Evolutionary conservation across 2,888 invertebrate genomes (phyloP).

Genomic region (Conus canariensis): DNA sequence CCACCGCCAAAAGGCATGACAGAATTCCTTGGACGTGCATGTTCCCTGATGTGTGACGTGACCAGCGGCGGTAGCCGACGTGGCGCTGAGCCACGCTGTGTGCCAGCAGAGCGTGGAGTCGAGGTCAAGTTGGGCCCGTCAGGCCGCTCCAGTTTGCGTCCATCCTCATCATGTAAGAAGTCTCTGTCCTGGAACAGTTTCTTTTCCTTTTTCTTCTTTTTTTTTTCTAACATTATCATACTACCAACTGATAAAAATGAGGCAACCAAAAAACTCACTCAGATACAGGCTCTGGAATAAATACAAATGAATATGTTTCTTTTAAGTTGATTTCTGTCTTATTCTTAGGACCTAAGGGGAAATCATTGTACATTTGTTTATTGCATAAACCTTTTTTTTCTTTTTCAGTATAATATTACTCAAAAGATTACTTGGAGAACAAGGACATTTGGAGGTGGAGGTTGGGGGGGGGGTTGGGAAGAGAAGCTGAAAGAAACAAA

Average conservation of each 20-base stretch:
- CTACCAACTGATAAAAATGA: neutral
- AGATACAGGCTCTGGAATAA: too few species aligned
- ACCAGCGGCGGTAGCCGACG: conserved; percentile 5
- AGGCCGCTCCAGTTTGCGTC: conserved; percentile 34
- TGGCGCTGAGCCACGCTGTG: neutral
- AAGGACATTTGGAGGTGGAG: too few species aligned
- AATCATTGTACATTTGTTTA: too few species aligned
- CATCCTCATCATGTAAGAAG: conserved; percentile 46
- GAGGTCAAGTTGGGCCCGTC: neutral
- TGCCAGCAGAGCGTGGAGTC: neutral
- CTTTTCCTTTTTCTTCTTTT: neutral
- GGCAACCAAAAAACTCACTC: too few species aligned
- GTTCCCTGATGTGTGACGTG: conserved; percentile 1
- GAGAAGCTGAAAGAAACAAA: too few species aligned
- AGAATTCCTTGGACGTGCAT: neutral
- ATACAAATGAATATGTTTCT: too few species aligned
- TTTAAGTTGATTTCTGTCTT: too few species aligned
- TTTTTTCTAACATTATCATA: neutral
- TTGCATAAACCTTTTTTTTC: too few species aligned
- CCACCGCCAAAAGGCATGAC: conserved; percentile 13
- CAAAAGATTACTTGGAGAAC: too few species aligned
- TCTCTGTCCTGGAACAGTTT: conserved; percentile 40
- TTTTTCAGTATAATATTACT: too few species aligned
- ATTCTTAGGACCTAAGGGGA: too few species aligned
- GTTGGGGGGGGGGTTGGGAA: too few species aligned